Evolutionary conservation across 2,888 invertebrate genomes (phyloP).

Genomic region (Liposcelis brunnea): DNA sequence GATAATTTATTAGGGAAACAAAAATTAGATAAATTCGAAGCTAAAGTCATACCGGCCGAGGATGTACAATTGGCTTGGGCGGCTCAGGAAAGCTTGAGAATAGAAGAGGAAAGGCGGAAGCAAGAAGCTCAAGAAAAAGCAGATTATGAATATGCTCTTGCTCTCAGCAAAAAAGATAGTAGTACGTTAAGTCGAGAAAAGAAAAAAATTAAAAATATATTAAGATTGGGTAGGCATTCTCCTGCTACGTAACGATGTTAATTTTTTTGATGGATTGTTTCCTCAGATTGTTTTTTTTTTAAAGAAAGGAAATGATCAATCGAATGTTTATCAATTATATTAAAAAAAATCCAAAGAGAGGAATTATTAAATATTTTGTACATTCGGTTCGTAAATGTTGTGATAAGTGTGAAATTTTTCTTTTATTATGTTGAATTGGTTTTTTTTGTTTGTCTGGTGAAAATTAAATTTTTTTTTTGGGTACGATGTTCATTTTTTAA

Average conservation of each 20-base stretch:
- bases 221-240: neutral
- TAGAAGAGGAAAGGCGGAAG: constrained; percentile 41
- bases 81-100: constrained; percentile 43
- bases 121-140: constrained; percentile 45
- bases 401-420: constrained; percentile 2
- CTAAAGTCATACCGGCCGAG: constrained; percentile 32
- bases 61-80: constrained; percentile 60
- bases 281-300: no score
- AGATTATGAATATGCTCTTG: constrained; percentile 55
- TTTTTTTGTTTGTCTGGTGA: neutral
- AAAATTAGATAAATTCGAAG: constrained; percentile 16
- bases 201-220: neutral
- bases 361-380: no score
- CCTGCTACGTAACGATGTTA: neutral
- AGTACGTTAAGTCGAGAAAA: neutral
- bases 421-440: constrained; percentile 4
- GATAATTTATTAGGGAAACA: neutral
- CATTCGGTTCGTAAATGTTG: neutral
- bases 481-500: no score
- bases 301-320: no score
- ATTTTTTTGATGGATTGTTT: no score
- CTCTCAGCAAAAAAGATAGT: constrained; percentile 34
- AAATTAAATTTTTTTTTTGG: constrained; percentile 4
- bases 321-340: no score
- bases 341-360: no score